Percentiles rank a stretch among this genome's conserved stretches.
phyloP scores from a whole-genome alignment of 2,888 invertebrate genomes.

The Eupelmus urozonus region DNA sequence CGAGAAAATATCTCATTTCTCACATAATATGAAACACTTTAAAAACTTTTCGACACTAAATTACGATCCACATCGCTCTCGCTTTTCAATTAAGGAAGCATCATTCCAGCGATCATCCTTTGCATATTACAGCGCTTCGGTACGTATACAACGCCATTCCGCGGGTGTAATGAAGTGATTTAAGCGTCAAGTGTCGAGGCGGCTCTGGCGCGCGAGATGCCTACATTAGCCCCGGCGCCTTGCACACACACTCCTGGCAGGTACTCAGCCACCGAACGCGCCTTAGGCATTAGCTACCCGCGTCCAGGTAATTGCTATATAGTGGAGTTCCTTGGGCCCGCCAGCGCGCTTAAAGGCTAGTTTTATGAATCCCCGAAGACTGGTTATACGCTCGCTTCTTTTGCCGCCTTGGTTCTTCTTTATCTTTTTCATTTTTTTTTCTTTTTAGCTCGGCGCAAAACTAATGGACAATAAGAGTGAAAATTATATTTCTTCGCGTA shows the following conservation, averaged over 20 bases:
- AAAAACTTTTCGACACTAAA: too few relatives aligned
- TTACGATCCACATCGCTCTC: too few relatives aligned
- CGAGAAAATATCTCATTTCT: too few relatives aligned
- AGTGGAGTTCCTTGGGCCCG: constrained; percentile 36
- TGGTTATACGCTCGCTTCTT: constrained; percentile 3
- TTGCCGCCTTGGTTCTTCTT: neutral
- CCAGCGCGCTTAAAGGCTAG: constrained; percentile 51
- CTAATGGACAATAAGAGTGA: constrained; percentile 44
- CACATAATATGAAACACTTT: too few relatives aligned
- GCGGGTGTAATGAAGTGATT: constrained; percentile 57
- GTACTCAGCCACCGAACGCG: constrained; percentile 52
- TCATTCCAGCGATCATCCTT: neutral
- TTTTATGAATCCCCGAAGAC: constrained; percentile 49
- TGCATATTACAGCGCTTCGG: constrained; percentile 26
- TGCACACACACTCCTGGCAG: constrained; percentile 40
- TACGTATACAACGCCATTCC: neutral
- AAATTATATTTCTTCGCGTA: constrained; percentile 30
- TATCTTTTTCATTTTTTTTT: neutral
- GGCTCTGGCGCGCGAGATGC: constrained; percentile 22
- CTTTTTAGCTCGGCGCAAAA: constrained; percentile 30
- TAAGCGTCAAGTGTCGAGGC: constrained; percentile 52
- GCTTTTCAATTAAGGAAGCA: constrained; percentile 28
- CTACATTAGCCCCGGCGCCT: constrained; percentile 55
- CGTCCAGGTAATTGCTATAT: constrained; percentile 49
- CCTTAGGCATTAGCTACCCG: constrained; percentile 50